These are phyloP conservation scores for Glyptemys insculpta DNA, from an alignment of 2,797 vertebrate genomes.

Conservation along the genomic window DNA sequence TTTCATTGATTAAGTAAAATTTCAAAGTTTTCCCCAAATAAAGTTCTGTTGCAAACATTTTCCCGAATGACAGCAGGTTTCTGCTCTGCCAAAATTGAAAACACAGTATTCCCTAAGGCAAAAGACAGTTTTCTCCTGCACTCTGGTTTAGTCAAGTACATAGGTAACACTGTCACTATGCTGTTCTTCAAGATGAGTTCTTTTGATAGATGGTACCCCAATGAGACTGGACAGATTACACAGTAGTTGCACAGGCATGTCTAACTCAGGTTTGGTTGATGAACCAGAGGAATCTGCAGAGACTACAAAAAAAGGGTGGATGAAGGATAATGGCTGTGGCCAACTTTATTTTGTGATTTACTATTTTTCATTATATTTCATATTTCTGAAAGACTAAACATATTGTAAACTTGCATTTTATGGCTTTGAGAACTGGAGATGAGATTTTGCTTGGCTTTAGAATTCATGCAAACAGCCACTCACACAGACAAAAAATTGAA, in stretches of 20 bases:
- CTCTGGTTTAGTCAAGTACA: not conserved
- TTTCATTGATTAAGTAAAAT: not conserved
- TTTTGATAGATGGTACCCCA: not conserved
- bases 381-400: not conserved
- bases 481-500: not conserved
- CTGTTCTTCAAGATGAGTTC: fast-evolving
- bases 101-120: not conserved
- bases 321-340: not conserved
- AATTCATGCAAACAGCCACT: not conserved
- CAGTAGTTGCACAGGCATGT: not conserved
- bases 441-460: not conserved
- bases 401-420: not conserved
- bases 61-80: not conserved
- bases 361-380: fast-evolving
- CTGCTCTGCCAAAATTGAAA: not conserved
- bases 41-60: not conserved
- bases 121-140: not conserved
- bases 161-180: not conserved
- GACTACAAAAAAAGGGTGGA: too few species aligned
- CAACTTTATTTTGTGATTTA: not conserved
- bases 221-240: not conserved
- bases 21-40: not conserved
- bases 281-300: not conserved
- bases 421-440: not conserved
- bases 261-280: fast-evolving